Conservation (phyloP, 2,797 vertebrate species). For the Yasuhikotakia modesta region DNA sequence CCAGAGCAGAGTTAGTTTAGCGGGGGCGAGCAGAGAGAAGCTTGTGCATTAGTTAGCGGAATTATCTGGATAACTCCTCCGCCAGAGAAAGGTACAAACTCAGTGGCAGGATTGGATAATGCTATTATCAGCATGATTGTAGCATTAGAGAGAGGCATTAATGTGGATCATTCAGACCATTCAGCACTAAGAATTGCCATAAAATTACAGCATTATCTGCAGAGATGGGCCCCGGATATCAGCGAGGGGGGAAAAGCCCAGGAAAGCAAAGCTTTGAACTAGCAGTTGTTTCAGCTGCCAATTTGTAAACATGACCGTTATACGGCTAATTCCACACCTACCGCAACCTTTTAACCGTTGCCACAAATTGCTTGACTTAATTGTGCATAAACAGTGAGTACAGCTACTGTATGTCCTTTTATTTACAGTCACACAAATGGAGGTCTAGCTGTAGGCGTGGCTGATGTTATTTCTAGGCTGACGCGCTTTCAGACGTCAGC, state of each 20-base stretch:
- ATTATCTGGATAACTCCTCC: conserved; percentile 76
- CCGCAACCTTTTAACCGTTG: conserved; percentile 41
- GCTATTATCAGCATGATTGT: conserved; percentile 78
- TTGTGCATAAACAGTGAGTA: conserved; percentile 24
- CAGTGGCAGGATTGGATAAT: conserved; percentile 77
- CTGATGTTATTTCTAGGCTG: neutral
- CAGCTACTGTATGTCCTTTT: conserved; percentile 19
- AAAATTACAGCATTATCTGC: conserved; percentile 75
- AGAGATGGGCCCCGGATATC: conserved; percentile 76
- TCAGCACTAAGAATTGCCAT: conserved; percentile 73
- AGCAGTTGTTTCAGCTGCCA: conserved; percentile 64
- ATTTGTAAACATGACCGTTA: conserved; percentile 64
- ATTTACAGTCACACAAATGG: neutral
- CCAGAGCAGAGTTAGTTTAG: conserved; percentile 63
- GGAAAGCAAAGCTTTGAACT: conserved; percentile 72
- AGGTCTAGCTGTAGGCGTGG: neutral
- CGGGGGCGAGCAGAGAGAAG: conserved; percentile 63
- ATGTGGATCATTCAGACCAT: conserved; percentile 78
- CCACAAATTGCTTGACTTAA: conserved; percentile 42
- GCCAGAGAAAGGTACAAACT: conserved; percentile 71
- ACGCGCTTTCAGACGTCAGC: neutral
- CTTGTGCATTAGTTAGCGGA: conserved; percentile 78
- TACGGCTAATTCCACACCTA: conserved; percentile 42
- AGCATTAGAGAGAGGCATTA: conserved; percentile 77
- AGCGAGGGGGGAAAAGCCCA: conserved; percentile 62